A percentile compares a stretch with the other conserved stretches of the same genome.
Conservation (phyloP, 2,797 vertebrate genomes). For the Spondyliosoma cantharus region DNA sequence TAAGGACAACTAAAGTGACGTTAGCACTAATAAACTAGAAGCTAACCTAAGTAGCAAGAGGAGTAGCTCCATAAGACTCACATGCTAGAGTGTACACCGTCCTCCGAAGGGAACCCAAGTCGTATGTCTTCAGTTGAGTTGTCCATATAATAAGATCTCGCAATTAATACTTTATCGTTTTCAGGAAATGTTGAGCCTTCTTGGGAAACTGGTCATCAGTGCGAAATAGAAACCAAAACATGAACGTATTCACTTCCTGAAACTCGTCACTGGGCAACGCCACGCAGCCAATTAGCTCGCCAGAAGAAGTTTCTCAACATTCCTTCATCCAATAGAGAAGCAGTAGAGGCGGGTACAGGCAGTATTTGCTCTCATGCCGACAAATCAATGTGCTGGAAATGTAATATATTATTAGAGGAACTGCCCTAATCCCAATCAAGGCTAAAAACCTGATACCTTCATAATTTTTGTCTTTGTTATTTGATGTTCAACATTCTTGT, state of each 20-base stretch:
- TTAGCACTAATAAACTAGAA: background rate
- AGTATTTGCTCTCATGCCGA: rapidly evolving
- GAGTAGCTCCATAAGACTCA: background rate
- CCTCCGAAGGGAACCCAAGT: background rate
- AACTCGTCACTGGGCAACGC: conserved; percentile 35
- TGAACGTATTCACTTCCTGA: conserved; percentile 60
- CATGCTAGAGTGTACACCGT: background rate
- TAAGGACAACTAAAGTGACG: background rate
- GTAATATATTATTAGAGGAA: rapidly evolving
- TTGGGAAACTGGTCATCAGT: rapidly evolving
- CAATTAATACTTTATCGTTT: background rate
- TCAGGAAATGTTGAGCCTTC: background rate
- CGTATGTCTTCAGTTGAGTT: background rate
- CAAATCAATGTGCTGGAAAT: background rate
- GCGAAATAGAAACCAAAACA: conserved; percentile 8
- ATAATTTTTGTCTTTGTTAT: no score
- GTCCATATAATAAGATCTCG: background rate
- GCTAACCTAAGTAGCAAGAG: background rate
- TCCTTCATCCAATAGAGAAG: conserved; percentile 32
- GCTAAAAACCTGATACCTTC: no score
- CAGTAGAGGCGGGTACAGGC: background rate
- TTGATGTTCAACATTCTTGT: background rate
- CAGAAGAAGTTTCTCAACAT: background rate
- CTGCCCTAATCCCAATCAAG: background rate
- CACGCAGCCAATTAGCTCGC: conserved; percentile 62